Percentiles rank a stretch among this genome's conserved stretches.
Evolutionary conservation across 2,888 invertebrate genomes (phyloP).

Genomic region (Tenthredo mesomela): DNA sequence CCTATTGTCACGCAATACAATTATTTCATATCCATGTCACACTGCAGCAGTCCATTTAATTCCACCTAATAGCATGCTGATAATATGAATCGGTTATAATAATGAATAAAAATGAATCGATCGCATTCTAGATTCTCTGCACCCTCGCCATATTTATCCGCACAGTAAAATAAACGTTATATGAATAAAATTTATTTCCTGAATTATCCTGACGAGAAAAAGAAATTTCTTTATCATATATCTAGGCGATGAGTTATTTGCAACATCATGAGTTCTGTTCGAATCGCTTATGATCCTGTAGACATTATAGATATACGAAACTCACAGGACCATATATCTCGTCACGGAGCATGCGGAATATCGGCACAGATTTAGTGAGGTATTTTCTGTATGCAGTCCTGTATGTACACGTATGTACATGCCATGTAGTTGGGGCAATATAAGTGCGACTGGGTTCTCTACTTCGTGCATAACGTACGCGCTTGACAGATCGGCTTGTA

Average conservation of each 20-base stretch:
- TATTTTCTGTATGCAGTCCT: slow-evolving; percentile 1
- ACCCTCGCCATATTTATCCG: too few relatives aligned
- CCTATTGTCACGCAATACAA: slow-evolving; percentile 37
- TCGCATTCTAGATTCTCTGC: neutral
- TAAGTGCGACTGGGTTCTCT: slow-evolving; percentile 6
- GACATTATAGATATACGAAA: neutral
- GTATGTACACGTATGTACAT: neutral
- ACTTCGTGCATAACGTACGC: slow-evolving; percentile 2
- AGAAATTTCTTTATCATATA: neutral
- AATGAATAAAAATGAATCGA: neutral
- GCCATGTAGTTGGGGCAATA: neutral
- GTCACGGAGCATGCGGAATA: neutral
- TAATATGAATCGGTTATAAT: neutral
- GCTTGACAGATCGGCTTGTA: slow-evolving; percentile 46
- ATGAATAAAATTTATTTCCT: neutral
- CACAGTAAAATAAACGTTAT: neutral
- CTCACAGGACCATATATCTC: neutral
- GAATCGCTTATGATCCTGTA: neutral
- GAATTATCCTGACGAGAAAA: neutral
- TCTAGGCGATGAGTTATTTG: neutral
- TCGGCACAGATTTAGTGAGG: slow-evolving; percentile 29
- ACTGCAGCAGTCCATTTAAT: neutral
- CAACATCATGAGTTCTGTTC: neutral
- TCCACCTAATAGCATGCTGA: neutral
- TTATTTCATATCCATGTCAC: neutral